Base-by-base conservation (phyloP, 2,113 vertebrate genomes). In the Hypocryptadius cinnamomeus region DNA sequence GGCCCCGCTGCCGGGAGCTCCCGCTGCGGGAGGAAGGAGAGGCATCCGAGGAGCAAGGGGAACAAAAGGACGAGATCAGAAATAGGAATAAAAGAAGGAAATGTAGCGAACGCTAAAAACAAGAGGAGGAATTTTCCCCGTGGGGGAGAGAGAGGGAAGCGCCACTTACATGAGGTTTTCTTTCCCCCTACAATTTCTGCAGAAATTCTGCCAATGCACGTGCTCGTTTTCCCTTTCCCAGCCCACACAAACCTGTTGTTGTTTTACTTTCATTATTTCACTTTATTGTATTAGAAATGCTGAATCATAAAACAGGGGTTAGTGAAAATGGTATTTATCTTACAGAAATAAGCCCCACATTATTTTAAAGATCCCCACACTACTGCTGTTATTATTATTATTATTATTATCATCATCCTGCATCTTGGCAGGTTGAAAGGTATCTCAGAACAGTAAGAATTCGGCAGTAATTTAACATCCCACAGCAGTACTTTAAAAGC, bases 341-440 rank as follows among this genome's bases (percentile, higher is more conserved):
- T 73, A 82, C 64, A 68, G 74, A 68, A 92, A 85, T 17, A 65
- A 96, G 77, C 59, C 83, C 65, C 12, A 0, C 63, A 81, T 95
- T 90, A 93, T 95, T 94, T 96, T 95, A 91, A 92, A 94, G 80
- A 94, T 95, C 89, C 60, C 82, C 66, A 45, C 61, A 22, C 90
- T 89, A 47, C 54, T 12, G 33, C 70, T 96, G 76, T 80, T 95
- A 24, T 94, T 74, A 92, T 95, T 18, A n/a, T n/a, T n/a, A 92
- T 95, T 9, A 92, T 95, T 9, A 88, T 89, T 39, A 57, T 82
- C 83, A 70, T 88, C 89, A 80, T 90, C 80, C n/a, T 39, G 63
- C 85, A 87, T 95, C 88, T 93, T 96, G 96, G 93, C 96, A 97
- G 95, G 90, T 93, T 96, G 95, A 95, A 96, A 95, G 92, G 90